Base-by-base conservation (phyloP, 2,888 invertebrate species). In the Ernsta delagoae region DNA sequence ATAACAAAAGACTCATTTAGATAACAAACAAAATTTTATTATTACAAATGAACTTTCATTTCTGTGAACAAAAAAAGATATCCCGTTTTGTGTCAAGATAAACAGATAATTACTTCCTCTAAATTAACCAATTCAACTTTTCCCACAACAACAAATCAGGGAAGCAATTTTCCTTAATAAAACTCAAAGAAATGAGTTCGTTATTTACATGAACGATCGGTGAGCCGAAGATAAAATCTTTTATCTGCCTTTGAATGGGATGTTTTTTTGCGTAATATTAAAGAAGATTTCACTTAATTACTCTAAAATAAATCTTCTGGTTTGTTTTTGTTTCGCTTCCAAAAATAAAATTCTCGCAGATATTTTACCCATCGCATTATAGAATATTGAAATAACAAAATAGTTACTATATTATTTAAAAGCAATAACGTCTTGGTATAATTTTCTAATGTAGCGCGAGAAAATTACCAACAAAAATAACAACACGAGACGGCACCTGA, bases 231-330 rank as follows among this genome's bases (percentile, higher is more conserved):
- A 84, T 84, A 86, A 86, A 83, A 85, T 88, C 84, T 88, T 89
- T 89, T 87, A 90, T 87, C 86, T 81, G 73, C 72, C 77, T 75
- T 75, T 89, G 80, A 90, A 90, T 85, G 78, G 83, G 85, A 89
- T 89, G 85, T 88, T 90, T 83, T 82, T 83, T 82, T 78, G 79
- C 79, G 76, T 79, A 81, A 85, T 84, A 81, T 81, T 78, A 80
- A 84, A 85, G 83, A 82, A 86, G 87, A 86, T 86, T 83, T 84
- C 81, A 83, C 83, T 82, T 90, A 89, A 90, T 90, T n/a, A n/a
- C 45, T 45, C 85, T 78, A 72, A 77, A 81, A n/a, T n/a, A n/a
- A n/a, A n/a, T n/a, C n/a, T n/a, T n/a, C n/a, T n/a, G n/a, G n/a
- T n/a, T n/a, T n/a, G n/a, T n/a, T n/a, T 60, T 54, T 63, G 54